Conservation (phyloP, 2,888 invertebrate genomes). For the Creontiades dilutus region DNA sequence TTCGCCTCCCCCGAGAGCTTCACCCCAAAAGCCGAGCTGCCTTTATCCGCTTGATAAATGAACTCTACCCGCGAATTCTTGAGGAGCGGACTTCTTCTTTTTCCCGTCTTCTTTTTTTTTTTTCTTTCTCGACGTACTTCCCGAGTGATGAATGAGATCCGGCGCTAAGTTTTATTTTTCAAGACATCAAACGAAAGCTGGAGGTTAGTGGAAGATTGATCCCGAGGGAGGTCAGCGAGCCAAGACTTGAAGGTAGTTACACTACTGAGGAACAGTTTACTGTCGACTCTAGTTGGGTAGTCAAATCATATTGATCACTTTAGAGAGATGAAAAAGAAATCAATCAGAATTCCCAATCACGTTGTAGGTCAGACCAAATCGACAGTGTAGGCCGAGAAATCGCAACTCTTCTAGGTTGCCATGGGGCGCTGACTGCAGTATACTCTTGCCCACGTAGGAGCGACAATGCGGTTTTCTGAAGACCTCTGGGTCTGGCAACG, state of each 20-base stretch:
- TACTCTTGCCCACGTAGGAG: too few relatives aligned
- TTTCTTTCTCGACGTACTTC: background rate
- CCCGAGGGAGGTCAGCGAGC: slow-evolving; percentile 5
- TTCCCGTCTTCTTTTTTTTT: background rate
- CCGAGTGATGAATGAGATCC: slow-evolving; percentile 46
- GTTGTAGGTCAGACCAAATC: too few relatives aligned
- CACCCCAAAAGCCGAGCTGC: background rate
- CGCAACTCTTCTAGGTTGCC: too few relatives aligned
- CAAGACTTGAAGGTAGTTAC: background rate
- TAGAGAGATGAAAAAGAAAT: too few relatives aligned
- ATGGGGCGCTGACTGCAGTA: too few relatives aligned
- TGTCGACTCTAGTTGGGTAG: too few relatives aligned
- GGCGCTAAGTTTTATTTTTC: slow-evolving; percentile 40
- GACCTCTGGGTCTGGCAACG: too few relatives aligned
- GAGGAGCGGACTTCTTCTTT: slow-evolving; percentile 22
- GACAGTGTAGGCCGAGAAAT: too few relatives aligned
- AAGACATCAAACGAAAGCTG: background rate
- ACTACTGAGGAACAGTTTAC: too few relatives aligned
- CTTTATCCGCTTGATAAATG: slow-evolving; percentile 60
- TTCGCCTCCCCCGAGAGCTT: background rate
- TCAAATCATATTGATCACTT: too few relatives aligned
- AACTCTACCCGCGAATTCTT: slow-evolving; percentile 22
- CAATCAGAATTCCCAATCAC: too few relatives aligned
- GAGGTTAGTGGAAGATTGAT: slow-evolving; percentile 10
- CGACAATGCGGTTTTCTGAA: too few relatives aligned